A percentile compares a stretch with the other conserved stretches of the same genome.
phyloP scores from a whole-genome alignment of 2,113 vertebrate species.

The Gymnocephalus cernua region DNA sequence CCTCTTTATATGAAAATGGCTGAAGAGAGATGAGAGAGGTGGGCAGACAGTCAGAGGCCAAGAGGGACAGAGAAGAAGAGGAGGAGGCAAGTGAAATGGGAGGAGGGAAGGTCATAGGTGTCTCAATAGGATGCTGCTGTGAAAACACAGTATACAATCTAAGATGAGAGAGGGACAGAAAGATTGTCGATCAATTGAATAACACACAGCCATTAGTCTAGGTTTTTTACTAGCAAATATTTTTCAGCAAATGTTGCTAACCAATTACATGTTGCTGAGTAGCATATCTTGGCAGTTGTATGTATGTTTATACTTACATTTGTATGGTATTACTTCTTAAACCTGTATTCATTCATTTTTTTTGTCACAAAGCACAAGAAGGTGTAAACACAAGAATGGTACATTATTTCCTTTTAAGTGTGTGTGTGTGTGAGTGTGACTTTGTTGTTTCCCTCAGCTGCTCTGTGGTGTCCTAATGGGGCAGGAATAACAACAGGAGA shows the following conservation, averaged over 20 bases:
- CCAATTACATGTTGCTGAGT: background rate
- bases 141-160: slow-evolving; percentile 17
- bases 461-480: slow-evolving; percentile 65
- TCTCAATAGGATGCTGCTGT: slow-evolving; percentile 35
- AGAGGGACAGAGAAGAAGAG: slow-evolving; percentile 31
- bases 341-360: background rate
- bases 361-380: background rate
- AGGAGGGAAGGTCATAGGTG: slow-evolving; percentile 48
- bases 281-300: background rate
- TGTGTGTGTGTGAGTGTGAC: slow-evolving; percentile 12
- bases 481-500: slow-evolving; percentile 74
- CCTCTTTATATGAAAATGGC: slow-evolving; percentile 17
- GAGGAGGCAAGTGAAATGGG: slow-evolving; percentile 46
- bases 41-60: slow-evolving; percentile 44
- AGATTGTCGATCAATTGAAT: slow-evolving; percentile 21
- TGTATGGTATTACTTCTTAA: background rate
- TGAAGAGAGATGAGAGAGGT: slow-evolving; percentile 23
- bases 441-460: slow-evolving; percentile 70
- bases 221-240: background rate
- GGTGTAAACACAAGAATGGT: background rate
- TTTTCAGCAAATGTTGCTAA: background rate
- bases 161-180: slow-evolving; percentile 26
- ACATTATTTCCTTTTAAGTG: background rate
- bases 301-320: background rate
- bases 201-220: background rate